These are phyloP conservation scores for Synodontis membranacea DNA, from an alignment of 2,113 vertebrate genomes.

Conservation along the genomic window DNA sequence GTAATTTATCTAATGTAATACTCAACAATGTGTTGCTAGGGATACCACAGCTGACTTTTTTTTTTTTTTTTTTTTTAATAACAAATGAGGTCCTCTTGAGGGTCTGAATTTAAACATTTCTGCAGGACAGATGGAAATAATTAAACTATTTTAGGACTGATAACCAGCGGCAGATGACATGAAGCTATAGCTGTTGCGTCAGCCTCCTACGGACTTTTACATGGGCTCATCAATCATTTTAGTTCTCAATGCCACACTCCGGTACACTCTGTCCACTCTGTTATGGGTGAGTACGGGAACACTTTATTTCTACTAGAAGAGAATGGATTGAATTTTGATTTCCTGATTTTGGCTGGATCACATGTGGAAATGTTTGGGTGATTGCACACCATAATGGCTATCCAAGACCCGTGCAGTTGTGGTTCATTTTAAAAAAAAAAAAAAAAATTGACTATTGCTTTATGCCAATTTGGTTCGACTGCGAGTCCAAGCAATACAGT, in stretches of 20 bases:
- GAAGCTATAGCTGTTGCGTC: background rate
- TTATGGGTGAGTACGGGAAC: no score
- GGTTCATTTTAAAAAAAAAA: background rate
- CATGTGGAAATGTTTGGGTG: constrained; percentile 26
- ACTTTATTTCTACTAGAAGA: background rate
- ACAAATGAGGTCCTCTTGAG: constrained; percentile 12
- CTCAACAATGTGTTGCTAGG: constrained; percentile 46
- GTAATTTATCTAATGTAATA: constrained; percentile 37
- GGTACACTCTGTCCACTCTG: no score
- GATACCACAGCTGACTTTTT: constrained; percentile 27
- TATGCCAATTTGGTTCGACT: background rate
- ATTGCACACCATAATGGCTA: background rate
- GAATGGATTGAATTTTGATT: background rate
- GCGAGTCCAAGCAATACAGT: background rate
- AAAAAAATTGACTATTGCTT: background rate
- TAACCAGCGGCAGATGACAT: constrained; percentile 26
- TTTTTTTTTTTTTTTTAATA: background rate
- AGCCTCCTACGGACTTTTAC: background rate
- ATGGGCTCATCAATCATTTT: background rate
- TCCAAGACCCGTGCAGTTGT: background rate
- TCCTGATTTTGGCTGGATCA: background rate
- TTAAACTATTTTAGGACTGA: constrained; percentile 28
- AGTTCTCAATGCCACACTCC: background rate
- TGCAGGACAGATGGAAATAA: constrained; percentile 37
- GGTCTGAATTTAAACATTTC: constrained; percentile 14